Percentiles rank a stretch among this genome's conserved stretches.
phyloP scores from a whole-genome alignment of 2,113 vertebrate species.

The Mastomys coucha region DNA sequence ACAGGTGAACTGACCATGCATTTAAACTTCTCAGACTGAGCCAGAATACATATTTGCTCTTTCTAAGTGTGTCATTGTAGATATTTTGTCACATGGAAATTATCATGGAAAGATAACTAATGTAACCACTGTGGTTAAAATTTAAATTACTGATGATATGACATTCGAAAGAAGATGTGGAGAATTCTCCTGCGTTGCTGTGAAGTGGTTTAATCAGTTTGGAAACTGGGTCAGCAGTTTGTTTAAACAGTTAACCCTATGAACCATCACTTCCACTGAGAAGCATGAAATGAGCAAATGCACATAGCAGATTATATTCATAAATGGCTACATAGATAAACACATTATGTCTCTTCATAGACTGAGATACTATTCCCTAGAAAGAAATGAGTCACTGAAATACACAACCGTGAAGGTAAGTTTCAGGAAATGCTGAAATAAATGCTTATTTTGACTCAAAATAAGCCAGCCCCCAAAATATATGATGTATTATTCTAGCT shows the following conservation, averaged over 20 bases:
- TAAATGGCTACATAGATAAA: not conserved
- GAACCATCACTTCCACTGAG: not conserved
- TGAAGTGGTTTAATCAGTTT: not conserved
- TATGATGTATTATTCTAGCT: not conserved
- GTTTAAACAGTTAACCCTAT: not conserved
- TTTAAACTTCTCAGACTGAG: not conserved
- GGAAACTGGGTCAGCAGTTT: constrained; percentile 5
- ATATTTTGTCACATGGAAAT: not conserved
- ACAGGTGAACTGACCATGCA: not conserved
- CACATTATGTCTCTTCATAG: not conserved
- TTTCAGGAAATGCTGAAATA: not conserved
- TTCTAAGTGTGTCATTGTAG: not conserved
- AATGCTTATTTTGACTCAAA: not conserved
- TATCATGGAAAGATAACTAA: not conserved
- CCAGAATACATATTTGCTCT: not conserved
- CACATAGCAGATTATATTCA: not conserved
- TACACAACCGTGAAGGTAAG: not conserved
- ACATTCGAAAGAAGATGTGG: not conserved
- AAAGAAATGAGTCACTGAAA: not conserved
- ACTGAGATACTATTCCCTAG: not conserved
- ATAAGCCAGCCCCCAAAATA: not conserved
- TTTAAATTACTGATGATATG: not conserved
- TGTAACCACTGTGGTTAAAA: not conserved
- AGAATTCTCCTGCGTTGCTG: not conserved
- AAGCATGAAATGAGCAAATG: constrained; percentile 1